Conservation (phyloP, 2,797 vertebrate species). For the Sparidentex hasta region DNA sequence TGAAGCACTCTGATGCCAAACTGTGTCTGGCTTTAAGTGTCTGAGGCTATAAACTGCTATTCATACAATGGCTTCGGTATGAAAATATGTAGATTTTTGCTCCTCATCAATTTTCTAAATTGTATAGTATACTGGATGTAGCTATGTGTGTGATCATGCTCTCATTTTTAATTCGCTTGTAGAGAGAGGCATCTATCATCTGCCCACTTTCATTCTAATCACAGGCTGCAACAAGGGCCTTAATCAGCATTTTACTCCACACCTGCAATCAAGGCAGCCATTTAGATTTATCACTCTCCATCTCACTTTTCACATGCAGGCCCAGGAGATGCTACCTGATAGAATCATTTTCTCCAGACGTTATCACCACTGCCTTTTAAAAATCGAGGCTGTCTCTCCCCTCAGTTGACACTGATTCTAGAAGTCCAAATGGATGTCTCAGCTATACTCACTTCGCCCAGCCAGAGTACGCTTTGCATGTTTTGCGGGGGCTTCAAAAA, state of each 20-base stretch:
- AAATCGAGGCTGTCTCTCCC: constrained; percentile 27
- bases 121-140: neutral
- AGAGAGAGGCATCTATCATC: constrained; percentile 58
- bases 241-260: constrained; percentile 65
- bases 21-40: constrained; percentile 18
- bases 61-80: neutral
- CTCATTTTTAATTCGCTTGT: constrained; percentile 51
- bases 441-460: constrained; percentile 28
- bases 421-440: constrained; percentile 47
- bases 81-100: neutral
- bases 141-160: constrained; percentile 24
- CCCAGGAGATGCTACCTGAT: constrained; percentile 27
- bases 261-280: constrained; percentile 63
- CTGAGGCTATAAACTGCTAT: constrained; percentile 4
- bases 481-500: constrained; percentile 32
- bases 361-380: constrained; percentile 35
- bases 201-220: constrained; percentile 58
- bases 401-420: constrained; percentile 15
- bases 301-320: constrained; percentile 39
- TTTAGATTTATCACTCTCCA: constrained; percentile 56
- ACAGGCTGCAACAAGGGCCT: constrained; percentile 48
- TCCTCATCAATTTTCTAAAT: constrained; percentile 21
- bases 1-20: constrained; percentile 23
- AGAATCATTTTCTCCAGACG: constrained; percentile 24
- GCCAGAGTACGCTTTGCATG: constrained; percentile 3